Base-by-base conservation (phyloP, 2,888 invertebrate genomes). In the Helleia helle region DNA sequence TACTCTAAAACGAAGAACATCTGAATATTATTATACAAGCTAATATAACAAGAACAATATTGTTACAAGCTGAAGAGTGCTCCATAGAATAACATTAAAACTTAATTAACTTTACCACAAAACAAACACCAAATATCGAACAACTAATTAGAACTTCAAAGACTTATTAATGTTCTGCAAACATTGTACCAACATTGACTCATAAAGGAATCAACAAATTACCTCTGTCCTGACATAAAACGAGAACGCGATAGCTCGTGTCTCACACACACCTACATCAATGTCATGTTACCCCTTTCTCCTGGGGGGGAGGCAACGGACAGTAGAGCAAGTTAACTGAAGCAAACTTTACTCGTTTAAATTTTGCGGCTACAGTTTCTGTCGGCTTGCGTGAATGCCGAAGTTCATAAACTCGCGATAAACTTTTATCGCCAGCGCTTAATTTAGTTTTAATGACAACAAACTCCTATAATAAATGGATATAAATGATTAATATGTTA, bases 321-420 rank as follows among this genome's bases (percentile, higher is more conserved):
- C 79, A 74, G 71, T 72, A 62, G 67, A 68, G 71, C 64, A 68
- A 74, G 68, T 73, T 65, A 69, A 26, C 75, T 68, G 66, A 72
- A 71, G 71, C 73, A 71, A 83, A 83, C 76, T 83, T 85, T 81
- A 72, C 83, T 83, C 85, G 79, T 84, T 85, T 81, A 81, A 83
- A 81, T 75, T 80, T 77, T 77, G 79, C 72, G 73, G 74, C 48
- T 68, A 65, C 63, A 56, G 68, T 71, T 69, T 58, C 65, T 38
- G 53, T 58, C 62, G 53, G 58, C 62, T 68, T 71, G 70, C 73
- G 73, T 75, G 71, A 66, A 70, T 65, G 65, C 61, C 60, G 65
- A 69, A 75, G 65, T 73, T 74, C 61, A 62, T n/a, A n/a, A n/a
- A 72, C 65, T 76, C 76, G 59, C 55, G 60, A 60, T 65, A 63